These are phyloP conservation scores for Achatina immaculata DNA, from an alignment of 1,140 invertebrate species.

Conservation along the genomic window DNA sequence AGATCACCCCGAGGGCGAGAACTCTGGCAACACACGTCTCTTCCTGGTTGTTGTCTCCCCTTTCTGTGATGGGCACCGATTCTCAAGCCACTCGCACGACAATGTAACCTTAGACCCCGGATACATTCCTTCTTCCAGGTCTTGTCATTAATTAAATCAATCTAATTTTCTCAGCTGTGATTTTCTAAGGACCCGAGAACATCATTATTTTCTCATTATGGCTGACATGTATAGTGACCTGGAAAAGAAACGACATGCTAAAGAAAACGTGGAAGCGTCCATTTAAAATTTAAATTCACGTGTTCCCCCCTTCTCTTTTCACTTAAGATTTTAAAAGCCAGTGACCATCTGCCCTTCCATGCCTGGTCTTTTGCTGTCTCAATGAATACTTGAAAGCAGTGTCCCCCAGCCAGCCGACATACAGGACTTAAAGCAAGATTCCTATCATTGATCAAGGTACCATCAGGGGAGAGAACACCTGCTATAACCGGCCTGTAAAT, in stretches of 20 bases:
- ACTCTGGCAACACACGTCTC: not conserved
- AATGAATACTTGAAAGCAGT: no score
- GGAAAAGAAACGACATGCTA: not conserved
- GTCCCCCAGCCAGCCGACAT: no score
- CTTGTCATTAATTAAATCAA: constrained; percentile 12
- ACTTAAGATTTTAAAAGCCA: not conserved
- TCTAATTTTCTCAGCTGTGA: constrained; percentile 14
- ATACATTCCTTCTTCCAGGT: not conserved
- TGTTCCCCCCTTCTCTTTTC: not conserved
- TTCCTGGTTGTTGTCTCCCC: constrained; percentile 3
- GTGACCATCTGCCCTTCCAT: not conserved
- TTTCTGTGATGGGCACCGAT: not conserved
- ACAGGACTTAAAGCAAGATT: no score
- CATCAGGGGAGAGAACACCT: no score
- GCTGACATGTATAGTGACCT: not conserved
- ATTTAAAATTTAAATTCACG: not conserved
- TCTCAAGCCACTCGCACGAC: not conserved
- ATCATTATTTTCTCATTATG: not conserved
- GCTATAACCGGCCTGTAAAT: no score
- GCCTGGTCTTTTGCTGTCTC: no score
- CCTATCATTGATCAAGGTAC: no score
- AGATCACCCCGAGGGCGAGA: not conserved
- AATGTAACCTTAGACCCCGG: constrained; percentile 2
- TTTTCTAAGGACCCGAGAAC: not conserved
- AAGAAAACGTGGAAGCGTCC: not conserved